phyloP scores from a whole-genome alignment of 92 coral and sea anemone species.

The Phenganax marumi region DNA sequence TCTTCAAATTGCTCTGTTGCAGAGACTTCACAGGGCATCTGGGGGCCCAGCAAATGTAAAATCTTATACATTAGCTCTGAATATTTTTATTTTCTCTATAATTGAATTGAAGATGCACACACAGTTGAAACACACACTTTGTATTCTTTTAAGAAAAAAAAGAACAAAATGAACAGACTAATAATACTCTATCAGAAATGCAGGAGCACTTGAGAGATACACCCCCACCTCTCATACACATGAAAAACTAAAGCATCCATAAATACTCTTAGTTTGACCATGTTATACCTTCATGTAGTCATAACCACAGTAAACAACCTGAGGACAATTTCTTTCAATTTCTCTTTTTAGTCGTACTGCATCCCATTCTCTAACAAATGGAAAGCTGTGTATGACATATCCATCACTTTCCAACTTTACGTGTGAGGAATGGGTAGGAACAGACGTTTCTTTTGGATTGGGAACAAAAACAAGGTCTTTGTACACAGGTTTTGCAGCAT shows the following conservation, averaged over 20 bases:
- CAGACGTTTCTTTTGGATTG: not conserved
- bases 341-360: not conserved
- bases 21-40: too few species aligned
- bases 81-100: too few species aligned
- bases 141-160: too few species aligned
- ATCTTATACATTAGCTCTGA: too few species aligned
- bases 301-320: not conserved
- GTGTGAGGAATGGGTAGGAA: conserved; percentile 18
- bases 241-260: too few species aligned
- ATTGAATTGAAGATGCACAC: too few species aligned
- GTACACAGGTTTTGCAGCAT: not conserved
- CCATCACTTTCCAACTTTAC: not conserved
- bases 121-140: too few species aligned
- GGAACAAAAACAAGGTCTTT: conserved; percentile 23
- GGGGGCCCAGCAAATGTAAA: too few species aligned
- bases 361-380: conserved; percentile 31
- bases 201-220: too few species aligned
- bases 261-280: not conserved
- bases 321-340: not conserved
- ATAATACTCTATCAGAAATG: too few species aligned
- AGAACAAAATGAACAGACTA: too few species aligned
- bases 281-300: conserved; percentile 24
- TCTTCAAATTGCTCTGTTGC: not conserved
- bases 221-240: too few species aligned
- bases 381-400: conserved; percentile 3